Base-by-base conservation (phyloP, 2,113 vertebrate species). In the Elephas maximus region DNA sequence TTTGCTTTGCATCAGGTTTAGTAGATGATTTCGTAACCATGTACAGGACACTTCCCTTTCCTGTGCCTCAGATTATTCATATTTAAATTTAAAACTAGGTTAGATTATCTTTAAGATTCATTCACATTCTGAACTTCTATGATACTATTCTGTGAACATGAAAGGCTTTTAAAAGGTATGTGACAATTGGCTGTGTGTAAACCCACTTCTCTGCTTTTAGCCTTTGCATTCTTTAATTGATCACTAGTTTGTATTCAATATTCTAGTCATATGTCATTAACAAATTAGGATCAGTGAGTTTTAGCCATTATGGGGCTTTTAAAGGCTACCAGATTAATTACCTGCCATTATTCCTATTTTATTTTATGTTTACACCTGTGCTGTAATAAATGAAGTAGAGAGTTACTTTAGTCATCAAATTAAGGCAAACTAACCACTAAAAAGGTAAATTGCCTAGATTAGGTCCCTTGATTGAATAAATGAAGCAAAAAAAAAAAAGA, bases 281-380 rank as follows among this genome's bases (percentile, higher is more conserved):
- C 85, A 92, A 82, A 76, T 45, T 57, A 48, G 0, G 1, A 24
- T 37, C 88, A 87, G 60, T 96, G 78, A 88, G 69, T 95, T 97
- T 95, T 91, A 84, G 69, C 33, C 21, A 21, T 45, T 81, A 85
- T 94, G 63, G 7, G 48, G 78, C 33, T 77, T 94, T 76, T n/a
- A 92, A 94, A 96, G 26, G 0, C 88, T 76, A 45, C 33, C 69
- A 44, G 89, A 91, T 83, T 80, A 65, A 67, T 81, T 96, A 67
- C 69, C 23, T 95, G 85, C 8, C n/a, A 41, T 96, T 65, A 85
- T 96, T 97, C 74, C 6, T 94, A 48, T 80, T 90, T 94, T 48
- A 74, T 60, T 87, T 94, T 51, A 41, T 92, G 26, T 73, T 96
- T 92, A 73, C 89, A 17, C 45, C 20, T 65, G 65, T 23, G 45